Conservation (phyloP, 2,113 vertebrate species). For the Clarias batrachus region DNA sequence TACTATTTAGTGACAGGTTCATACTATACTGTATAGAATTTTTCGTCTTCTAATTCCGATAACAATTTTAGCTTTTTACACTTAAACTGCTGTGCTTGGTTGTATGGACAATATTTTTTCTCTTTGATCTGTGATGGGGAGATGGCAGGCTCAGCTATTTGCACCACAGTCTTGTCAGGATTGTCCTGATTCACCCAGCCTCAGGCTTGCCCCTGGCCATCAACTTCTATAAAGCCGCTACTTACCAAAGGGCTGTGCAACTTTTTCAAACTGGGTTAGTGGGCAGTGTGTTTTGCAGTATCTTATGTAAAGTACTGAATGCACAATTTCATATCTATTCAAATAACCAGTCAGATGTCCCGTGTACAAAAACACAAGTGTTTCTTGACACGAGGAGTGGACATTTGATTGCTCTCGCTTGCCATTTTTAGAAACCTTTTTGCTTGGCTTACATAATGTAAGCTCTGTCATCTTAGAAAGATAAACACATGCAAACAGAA, state of each 20-base stretch:
- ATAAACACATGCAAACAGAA: conserved; percentile 1
- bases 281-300: conserved; percentile 59
- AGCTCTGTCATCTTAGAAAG: not conserved
- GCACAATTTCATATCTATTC: conserved; percentile 54
- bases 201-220: conserved; percentile 58
- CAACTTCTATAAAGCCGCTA: conserved; percentile 56
- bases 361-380: conserved; percentile 19
- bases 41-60: not conserved
- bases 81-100: not conserved
- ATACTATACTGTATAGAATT: not conserved
- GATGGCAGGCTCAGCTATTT: conserved; percentile 13
- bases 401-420: conserved; percentile 18
- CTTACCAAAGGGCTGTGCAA: conserved; percentile 51
- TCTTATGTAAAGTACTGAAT: conserved; percentile 48
- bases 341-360: conserved; percentile 31
- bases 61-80: not conserved
- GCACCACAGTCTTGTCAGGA: conserved; percentile 44
- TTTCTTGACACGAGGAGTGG: conserved; percentile 14
- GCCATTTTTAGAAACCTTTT: conserved; percentile 32
- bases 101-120: not conserved
- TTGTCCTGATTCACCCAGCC: conserved; percentile 43
- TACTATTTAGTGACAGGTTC: not conserved
- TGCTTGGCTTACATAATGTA: conserved; percentile 20
- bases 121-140: not conserved
- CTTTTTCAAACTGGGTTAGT: conserved; percentile 60